These are phyloP conservation scores for Trichosurus vulpecula DNA, from an alignment of 2,797 vertebrate genomes.

Conservation along the genomic window DNA sequence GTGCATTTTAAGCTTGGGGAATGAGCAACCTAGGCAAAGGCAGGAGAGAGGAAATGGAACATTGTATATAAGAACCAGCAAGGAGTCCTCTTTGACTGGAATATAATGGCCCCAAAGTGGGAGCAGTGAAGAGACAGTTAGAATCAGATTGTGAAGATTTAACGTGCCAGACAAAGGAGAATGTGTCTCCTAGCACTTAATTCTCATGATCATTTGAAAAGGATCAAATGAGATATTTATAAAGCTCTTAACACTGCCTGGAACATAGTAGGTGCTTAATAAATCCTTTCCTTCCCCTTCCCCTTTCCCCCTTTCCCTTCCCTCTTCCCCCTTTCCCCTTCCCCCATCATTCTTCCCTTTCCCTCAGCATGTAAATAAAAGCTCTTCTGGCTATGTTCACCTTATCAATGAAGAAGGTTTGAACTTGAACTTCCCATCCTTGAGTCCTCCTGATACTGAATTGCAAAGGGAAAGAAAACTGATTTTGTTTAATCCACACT, in stretches of 20 bases:
- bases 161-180: background rate
- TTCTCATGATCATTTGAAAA: background rate
- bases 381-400: constrained; percentile 75
- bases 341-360: background rate
- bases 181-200: background rate
- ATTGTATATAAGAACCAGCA: background rate
- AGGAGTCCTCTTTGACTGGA: background rate
- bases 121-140: background rate
- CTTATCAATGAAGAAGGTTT: constrained; percentile 72
- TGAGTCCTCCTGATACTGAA: constrained; percentile 61
- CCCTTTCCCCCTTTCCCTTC: background rate
- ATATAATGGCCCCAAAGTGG: background rate
- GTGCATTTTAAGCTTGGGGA: background rate
- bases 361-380: constrained; percentile 74
- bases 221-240: background rate
- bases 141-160: background rate
- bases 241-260: background rate
- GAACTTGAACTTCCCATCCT: constrained; percentile 58
- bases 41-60: background rate
- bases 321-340: too few relatives aligned
- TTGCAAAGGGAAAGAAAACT: constrained; percentile 72
- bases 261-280: background rate
- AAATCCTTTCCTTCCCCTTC: background rate
- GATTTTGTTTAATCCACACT: background rate
- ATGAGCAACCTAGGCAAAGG: background rate